Percentiles rank a stretch among this genome's conserved stretches.
Evolutionary conservation across 2,888 invertebrate genomes (phyloP).

Genomic region (Apotomis capreana): DNA sequence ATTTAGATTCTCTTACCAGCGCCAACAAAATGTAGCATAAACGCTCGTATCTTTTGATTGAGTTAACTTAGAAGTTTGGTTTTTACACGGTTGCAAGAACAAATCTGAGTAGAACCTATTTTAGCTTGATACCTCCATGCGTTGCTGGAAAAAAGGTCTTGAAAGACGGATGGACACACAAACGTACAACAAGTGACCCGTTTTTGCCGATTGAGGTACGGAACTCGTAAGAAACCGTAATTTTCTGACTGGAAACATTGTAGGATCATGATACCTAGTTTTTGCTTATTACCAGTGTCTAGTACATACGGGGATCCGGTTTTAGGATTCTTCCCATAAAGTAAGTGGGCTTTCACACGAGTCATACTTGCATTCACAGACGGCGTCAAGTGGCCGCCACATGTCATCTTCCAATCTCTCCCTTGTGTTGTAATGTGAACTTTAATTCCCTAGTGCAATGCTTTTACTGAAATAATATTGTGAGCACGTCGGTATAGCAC

Average conservation of each 20-base stretch:
- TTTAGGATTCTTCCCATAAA: slow-evolving; percentile 19
- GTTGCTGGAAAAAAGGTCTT: too few relatives aligned
- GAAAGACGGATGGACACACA: too few relatives aligned
- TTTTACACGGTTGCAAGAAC: too few relatives aligned
- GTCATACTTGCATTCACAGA: slow-evolving; percentile 3
- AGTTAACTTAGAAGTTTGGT: too few relatives aligned
- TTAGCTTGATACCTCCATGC: too few relatives aligned
- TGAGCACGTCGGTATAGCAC: neutral
- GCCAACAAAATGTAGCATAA: too few relatives aligned
- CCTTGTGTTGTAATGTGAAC: neutral
- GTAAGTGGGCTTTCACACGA: slow-evolving; percentile 21
- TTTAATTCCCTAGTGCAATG: neutral
- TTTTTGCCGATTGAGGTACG: too few relatives aligned
- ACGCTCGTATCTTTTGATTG: too few relatives aligned
- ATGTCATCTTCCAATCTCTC: neutral
- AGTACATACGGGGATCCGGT: slow-evolving; percentile 12
- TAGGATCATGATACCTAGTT: slow-evolving; percentile 1
- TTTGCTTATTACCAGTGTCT: slow-evolving; percentile 4
- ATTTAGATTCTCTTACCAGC: too few relatives aligned
- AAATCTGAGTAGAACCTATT: too few relatives aligned
- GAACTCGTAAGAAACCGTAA: too few relatives aligned
- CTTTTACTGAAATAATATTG: neutral
- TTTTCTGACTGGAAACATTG: neutral
- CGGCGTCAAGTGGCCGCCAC: slow-evolving; percentile 4
- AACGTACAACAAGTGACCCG: too few relatives aligned